Percentiles rank a stretch among this genome's conserved stretches.
Evolutionary conservation across 2,113 vertebrate species (phyloP).

Genomic region (Notiomystis cincta): DNA sequence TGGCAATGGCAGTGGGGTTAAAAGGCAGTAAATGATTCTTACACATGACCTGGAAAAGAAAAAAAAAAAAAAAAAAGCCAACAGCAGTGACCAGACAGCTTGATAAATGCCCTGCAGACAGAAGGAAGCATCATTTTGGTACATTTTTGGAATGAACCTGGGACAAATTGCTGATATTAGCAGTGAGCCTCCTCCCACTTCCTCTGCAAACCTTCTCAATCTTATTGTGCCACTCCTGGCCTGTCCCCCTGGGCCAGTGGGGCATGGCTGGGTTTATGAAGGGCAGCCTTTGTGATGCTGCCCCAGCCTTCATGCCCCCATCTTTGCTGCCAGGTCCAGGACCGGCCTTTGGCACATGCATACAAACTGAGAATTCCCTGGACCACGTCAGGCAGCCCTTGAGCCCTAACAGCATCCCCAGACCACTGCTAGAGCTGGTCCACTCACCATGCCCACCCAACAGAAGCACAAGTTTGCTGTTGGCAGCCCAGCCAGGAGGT

Average conservation of each 20-base stretch:
- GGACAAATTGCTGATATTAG: background rate
- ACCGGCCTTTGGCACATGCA: background rate
- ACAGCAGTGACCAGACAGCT: background rate
- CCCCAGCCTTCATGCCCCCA: background rate
- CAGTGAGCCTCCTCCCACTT: background rate
- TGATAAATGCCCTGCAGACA: rapidly evolving
- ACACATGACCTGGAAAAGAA: background rate
- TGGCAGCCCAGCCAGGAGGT: background rate
- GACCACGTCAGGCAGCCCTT: background rate
- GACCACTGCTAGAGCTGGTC: background rate
- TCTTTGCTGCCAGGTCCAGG: background rate
- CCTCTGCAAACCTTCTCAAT: background rate
- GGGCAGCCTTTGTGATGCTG: background rate
- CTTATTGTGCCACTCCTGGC: rapidly evolving
- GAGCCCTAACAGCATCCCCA: background rate
- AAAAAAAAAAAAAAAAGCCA: background rate
- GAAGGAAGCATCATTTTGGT: background rate
- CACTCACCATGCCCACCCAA: rapidly evolving
- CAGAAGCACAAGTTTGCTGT: background rate
- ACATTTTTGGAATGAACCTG: background rate
- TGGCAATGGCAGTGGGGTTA: background rate
- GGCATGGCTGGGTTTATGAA: background rate
- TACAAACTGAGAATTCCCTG: background rate
- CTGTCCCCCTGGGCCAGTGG: background rate
- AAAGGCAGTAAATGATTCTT: background rate